Percentiles rank a stretch among this genome's conserved stretches.
These are phyloP conservation scores for Mormyrus proboscirostris DNA, from an alignment of 2,797 vertebrate genomes.

Conservation along the genomic window DNA sequence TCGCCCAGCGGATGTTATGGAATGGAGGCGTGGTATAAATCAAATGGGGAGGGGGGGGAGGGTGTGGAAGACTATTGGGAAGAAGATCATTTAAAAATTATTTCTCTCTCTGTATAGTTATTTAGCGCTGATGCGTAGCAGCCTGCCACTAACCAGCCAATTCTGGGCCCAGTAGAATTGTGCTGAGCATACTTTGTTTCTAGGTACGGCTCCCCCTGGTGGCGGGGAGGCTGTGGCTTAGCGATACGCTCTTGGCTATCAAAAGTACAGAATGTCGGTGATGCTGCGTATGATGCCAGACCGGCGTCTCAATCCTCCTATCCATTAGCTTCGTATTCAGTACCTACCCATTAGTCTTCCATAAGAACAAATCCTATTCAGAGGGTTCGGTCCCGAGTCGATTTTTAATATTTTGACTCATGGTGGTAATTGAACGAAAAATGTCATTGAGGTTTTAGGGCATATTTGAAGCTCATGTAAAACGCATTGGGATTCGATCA, in stretches of 20 bases:
- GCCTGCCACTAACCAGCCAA: not conserved
- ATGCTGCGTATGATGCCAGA: constrained; percentile 8
- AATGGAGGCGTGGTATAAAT: not conserved
- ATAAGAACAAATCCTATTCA: not conserved
- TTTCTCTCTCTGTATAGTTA: not conserved
- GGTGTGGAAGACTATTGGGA: not conserved
- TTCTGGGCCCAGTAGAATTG: not conserved
- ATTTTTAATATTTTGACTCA: not conserved
- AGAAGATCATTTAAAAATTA: not conserved
- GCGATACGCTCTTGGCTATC: not conserved
- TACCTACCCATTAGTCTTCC: not conserved
- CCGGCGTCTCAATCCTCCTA: not conserved
- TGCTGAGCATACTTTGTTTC: not conserved
- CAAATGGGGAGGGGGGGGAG: not conserved
- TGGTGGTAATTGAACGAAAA: not conserved
- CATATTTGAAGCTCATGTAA: not conserved
- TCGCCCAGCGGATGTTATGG: not conserved
- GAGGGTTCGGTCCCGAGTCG: not conserved
- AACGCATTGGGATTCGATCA: not conserved
- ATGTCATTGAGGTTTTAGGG: not conserved
- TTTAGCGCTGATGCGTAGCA: not conserved
- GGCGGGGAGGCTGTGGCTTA: not conserved
- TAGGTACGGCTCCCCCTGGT: not conserved
- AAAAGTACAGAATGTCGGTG: constrained; percentile 23
- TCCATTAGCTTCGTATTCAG: not conserved